phyloP scores from a whole-genome alignment of 2,113 vertebrate species.

The Piaya cayana region DNA sequence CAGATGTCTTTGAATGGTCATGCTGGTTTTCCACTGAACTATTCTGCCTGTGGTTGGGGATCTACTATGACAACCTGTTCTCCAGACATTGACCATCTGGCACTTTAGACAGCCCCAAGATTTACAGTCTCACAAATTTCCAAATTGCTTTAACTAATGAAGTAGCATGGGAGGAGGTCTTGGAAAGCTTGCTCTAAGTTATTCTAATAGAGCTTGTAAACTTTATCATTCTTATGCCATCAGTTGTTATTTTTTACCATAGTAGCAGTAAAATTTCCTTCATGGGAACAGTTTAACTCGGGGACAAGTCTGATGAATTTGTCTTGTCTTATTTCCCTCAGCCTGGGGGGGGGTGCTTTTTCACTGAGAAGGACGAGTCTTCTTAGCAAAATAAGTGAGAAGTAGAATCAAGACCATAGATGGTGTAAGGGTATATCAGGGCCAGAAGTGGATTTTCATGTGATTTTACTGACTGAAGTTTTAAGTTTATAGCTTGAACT shows the following conservation, averaged over 20 bases:
- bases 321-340: not conserved
- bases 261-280: not conserved
- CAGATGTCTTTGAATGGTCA: conserved; percentile 3
- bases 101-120: not conserved
- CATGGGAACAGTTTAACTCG: not conserved
- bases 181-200: not conserved
- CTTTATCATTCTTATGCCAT: not conserved
- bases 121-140: not conserved
- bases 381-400: not conserved
- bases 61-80: conserved; percentile 8
- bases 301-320: not conserved
- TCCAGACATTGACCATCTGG: conserved; percentile 1
- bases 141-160: not conserved
- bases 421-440: not conserved
- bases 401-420: not conserved
- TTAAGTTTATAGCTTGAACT: not conserved
- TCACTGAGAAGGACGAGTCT: not conserved
- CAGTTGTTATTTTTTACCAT: not conserved
- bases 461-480: not conserved
- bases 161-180: not conserved
- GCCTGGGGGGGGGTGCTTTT: not conserved
- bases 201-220: not conserved
- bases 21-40: conserved; percentile 30
- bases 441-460: not conserved
- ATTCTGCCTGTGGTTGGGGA: not conserved